Base-by-base conservation (phyloP, 2,797 vertebrate species). In the Lagorchestes hirsutus region DNA sequence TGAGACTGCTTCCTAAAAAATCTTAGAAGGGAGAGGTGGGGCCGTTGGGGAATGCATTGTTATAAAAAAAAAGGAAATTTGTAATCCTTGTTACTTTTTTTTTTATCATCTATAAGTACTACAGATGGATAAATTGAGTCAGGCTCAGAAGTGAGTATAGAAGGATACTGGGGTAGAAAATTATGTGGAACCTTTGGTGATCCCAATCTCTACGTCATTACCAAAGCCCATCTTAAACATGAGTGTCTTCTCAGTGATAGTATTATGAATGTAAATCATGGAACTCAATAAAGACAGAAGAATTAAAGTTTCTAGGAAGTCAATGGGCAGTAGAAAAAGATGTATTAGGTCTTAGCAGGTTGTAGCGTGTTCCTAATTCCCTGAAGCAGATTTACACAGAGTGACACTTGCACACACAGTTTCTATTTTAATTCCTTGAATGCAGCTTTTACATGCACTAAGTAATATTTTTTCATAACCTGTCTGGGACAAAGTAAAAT, bases 391-490 rank as follows among this genome's bases (percentile, higher is more conserved):
- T 94, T 58, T 96, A 34, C 50, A 94, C 58, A 96, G 93, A 94
- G 62, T 82, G 46, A 54, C 46, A n/a, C 29, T 93, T 22, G 22
- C 94, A 95, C 50, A 57, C 54, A 22, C 46, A 50, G 24, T 87
- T 87, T 87, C 40, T 87, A 27, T 87, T 87, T 10, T 87, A 50
- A 92, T 58, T 82, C 4, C 24, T 95, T 93, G 95, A 18, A 16
- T 92, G 90, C 3, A 62, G 9, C 55, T 90, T 90, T 96, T 95
- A 96, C 24, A 92, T n/a, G 62, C 22, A 87, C 52, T 96, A 14
- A 55, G 1, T 95, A 91, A 3, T 13, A 5, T 56, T 92, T 96
- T 97, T 97, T 92, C 82, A 96, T 97, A 98, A 94, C 95, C 91
- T 97, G 96, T 96, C 55, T 54, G 90, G 95, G 74, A 59, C 92